Evolutionary conservation across 2,113 vertebrate species (phyloP), one percentile per base, ranked within the genome.

Genomic region (Epinephelus moara): DNA sequence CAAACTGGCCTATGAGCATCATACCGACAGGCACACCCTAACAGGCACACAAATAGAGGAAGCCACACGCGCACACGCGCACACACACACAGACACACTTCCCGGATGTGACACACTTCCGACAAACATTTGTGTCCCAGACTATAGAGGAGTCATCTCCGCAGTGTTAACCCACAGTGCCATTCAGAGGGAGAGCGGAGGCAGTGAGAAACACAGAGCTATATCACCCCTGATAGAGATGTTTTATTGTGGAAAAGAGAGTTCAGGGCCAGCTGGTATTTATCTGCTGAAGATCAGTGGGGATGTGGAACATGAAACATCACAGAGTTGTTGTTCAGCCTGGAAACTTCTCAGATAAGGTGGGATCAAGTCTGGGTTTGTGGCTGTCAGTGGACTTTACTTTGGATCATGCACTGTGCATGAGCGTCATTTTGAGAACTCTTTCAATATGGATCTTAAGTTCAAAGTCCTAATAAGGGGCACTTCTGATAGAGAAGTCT

Each of bases 21-120:
- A 68, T 27, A 52, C 57, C 59, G 56, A 56, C 33, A 60, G 50
- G 42, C 45, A 72, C 76, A 78, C 50, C 21, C 64, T 6, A 17
- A 73, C 33, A 49, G 75, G 49, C 52, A 84, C 11, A 1, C 45
- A 68, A 60, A 77, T 4, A 73, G 56, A 70, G 25, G 50, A 63
- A 75, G 45, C 47, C 66, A 9, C 52, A 50, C 42, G 23, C 67
- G 61, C 21, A 14, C 37, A 61, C 69, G 69, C 56, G 25, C 49
- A 73, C 21, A 15, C 49, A 33, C 23, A 56, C 37, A 53, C 56
- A 33, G 27, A 61, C 70, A 71, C 56, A 27, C 49, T 57, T 87
- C 66, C 78, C 62, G 82, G 87, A 91, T 84, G 57, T 83, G 87
- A 85, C 82, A 78, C 2, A 3, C 56, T 83, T 91, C 82, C 19